Conservation (phyloP, 2,888 invertebrate species). For the Hyppa rectilinea region DNA sequence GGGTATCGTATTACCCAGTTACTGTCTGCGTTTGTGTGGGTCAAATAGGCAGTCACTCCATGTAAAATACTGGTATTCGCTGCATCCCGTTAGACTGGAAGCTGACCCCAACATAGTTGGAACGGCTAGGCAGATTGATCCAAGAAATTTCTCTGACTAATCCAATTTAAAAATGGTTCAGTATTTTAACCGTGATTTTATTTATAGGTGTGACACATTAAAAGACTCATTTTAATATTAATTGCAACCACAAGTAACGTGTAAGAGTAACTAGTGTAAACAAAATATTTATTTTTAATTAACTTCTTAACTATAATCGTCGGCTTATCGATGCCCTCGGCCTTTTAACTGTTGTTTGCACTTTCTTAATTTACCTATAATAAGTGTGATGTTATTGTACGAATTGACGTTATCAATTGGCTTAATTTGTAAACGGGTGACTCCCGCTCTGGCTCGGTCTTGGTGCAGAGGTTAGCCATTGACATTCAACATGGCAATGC, state of each 20-base stretch:
- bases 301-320: neutral
- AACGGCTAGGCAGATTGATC: too few species aligned
- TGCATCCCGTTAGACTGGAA: too few species aligned
- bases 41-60: too few species aligned
- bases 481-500: too few species aligned
- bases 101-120: too few species aligned
- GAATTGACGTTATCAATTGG: neutral
- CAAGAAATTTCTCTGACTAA: neutral
- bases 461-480: too few species aligned
- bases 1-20: too few species aligned
- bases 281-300: neutral
- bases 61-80: too few species aligned
- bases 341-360: neutral
- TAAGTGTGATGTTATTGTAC: neutral
- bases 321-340: neutral
- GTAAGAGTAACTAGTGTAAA: neutral
- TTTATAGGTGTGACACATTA: neutral
- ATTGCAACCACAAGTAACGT: neutral
- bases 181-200: neutral
- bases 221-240: neutral
- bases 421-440: too few species aligned
- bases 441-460: too few species aligned
- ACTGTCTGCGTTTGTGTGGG: too few species aligned
- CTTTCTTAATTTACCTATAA: neutral
- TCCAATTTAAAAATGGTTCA: neutral